Base-by-base conservation (phyloP, 2,888 invertebrate species). In the Callosobruchus maculatus region DNA sequence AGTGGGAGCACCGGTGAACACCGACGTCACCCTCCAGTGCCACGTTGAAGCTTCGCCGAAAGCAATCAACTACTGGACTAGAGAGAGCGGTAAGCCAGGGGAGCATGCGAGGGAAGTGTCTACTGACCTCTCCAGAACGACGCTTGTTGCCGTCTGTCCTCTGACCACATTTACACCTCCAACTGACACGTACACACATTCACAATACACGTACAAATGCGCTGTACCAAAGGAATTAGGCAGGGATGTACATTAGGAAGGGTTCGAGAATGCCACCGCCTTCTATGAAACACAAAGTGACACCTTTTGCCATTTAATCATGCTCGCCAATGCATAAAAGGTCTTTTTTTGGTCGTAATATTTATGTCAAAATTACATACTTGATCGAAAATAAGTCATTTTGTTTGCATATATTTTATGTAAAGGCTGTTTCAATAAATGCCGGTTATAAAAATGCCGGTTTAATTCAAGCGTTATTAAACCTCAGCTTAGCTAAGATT, bases 31-130 rank as follows among this genome's bases (percentile, higher is more conserved):
- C 76, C 90, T 97, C 82, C 94, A 95, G 86, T 92, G 91, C 82
- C 93, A 94, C 86, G 96, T 96, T 75, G 97, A 97, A 87, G 96
- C 97, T 74, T 96, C 96, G 74, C 96, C 96, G 67, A 96, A 95
- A 88, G 95, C 96, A 85, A 96, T 97, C 90, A 96, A 96, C 91
- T 96, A 95, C 88, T 96, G 96, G 96, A 96, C 95, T 77, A 92
- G 95, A 85, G 95, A 95, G 86, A 94, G 93, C 84, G 95, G 96
- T 96, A 88, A 91, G 91, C 86, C 75, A 18, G 67, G 77, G 49
- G 49, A 49, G 49, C 49, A 1, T 7, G 13, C 49, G 13, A 49
- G 7, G 49, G 49, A 49, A 49, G 13, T 49, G 49, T 0, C 18
- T 49, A 18, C 49, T 49, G 18, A 49, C 49, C 49, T 49, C 7